These are phyloP conservation scores for Scartelaos histophorus DNA, from an alignment of 2,113 vertebrate genomes.

Conservation along the genomic window DNA sequence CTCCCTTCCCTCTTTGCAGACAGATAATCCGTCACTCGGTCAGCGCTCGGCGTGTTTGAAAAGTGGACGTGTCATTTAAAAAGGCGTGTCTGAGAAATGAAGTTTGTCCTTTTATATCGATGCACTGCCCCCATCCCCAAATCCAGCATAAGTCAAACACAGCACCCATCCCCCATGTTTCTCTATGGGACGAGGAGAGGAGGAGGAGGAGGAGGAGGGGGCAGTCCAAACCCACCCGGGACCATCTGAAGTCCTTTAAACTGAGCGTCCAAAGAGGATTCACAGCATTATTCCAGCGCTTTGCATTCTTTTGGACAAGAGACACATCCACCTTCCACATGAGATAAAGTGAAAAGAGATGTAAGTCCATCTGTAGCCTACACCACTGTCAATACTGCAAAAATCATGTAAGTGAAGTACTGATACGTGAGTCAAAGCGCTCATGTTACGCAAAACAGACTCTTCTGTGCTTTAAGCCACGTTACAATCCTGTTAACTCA, in stretches of 20 bases:
- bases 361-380: too few relatives aligned
- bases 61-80: constrained; percentile 6
- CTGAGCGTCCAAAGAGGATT: constrained; percentile 71
- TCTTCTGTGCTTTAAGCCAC: too few relatives aligned
- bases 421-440: too few relatives aligned
- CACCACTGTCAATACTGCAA: too few relatives aligned
- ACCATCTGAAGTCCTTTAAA: constrained; percentile 80
- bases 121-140: constrained; percentile 58
- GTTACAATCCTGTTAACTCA: too few relatives aligned
- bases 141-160: constrained; percentile 72
- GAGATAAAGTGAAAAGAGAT: neutral
- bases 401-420: too few relatives aligned
- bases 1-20: neutral
- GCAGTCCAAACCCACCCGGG: constrained; percentile 75
- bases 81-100: constrained; percentile 8
- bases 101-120: constrained; percentile 62
- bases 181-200: constrained; percentile 67
- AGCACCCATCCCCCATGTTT: constrained; percentile 59
- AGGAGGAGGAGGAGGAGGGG: constrained; percentile 65
- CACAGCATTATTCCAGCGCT: constrained; percentile 75
- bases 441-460: too few relatives aligned
- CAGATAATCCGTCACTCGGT: neutral
- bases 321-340: too few relatives aligned
- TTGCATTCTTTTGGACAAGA: constrained; percentile 67
- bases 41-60: constrained; percentile 2